phyloP scores from a whole-genome alignment of 2,797 vertebrate genomes.

The Gymnocypris eckloni region DNA sequence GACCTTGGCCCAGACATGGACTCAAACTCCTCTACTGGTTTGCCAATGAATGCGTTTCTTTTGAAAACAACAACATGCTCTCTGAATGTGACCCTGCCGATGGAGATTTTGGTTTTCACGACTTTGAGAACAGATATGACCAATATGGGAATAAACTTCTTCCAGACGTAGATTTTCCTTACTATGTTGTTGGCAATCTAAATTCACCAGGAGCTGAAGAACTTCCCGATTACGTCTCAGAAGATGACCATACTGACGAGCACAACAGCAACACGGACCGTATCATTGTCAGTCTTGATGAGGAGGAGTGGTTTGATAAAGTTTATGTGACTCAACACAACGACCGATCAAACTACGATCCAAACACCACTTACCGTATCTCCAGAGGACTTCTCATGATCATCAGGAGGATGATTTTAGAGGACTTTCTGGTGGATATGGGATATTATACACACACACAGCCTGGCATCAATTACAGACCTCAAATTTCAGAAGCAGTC shows the following conservation, averaged over 20 bases:
- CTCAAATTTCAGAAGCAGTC: not conserved
- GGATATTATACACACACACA: not conserved
- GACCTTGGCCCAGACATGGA: conserved; percentile 28
- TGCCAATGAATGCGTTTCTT: not conserved
- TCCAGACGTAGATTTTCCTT: not conserved
- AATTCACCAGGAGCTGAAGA: not conserved
- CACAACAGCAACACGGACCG: not conserved
- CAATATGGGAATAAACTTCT: not conserved
- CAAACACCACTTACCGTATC: conserved; percentile 4
- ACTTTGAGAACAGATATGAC: not conserved
- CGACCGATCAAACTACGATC: not conserved
- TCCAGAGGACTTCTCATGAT: conserved; percentile 21
- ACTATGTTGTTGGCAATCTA: conserved; percentile 25
- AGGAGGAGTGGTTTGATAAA: not conserved
- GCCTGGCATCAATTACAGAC: not conserved
- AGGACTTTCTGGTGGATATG: not conserved
- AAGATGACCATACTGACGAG: not conserved
- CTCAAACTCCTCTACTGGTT: conserved; percentile 46
- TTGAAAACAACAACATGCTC: not conserved
- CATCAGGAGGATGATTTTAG: not conserved
- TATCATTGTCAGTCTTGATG: not conserved
- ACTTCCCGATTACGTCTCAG: accelerated
- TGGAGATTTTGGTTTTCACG: conserved; percentile 13
- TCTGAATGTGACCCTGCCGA: not conserved
- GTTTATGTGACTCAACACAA: conserved; percentile 36